Evolutionary conservation across 1,140 invertebrate species (phyloP), one percentile per base, ranked within the genome.

Genomic region (Tyrophagus putrescentiae): DNA sequence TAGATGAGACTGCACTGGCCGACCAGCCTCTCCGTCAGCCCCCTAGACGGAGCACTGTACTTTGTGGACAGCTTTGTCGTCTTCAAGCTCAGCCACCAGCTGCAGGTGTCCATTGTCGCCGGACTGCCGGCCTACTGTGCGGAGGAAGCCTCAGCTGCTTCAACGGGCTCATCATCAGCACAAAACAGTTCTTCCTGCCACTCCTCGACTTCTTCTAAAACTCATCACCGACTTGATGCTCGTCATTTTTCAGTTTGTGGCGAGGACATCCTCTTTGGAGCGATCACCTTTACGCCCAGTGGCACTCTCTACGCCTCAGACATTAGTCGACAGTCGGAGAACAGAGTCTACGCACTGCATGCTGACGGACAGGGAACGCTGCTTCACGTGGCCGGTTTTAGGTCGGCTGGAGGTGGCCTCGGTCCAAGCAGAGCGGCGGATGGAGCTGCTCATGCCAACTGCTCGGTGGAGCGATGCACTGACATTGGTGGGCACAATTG

Each of bases 231-330:
- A 13, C 90, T 91, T 34, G 90, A 95, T 71, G 88, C 90, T 0
- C 84, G 92, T 32, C 74, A 96, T 4, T 88, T 95, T 72, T 82
- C 96, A 25, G 87, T 89, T 13, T 92, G 97, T 73, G 90, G 94
- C 77, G 88, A 54, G 3, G 25, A 31, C 29, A 34, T 57, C 31
- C 36, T 41, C 13, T 28, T 63, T 33, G 18, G 64, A 16, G 62
- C 57, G 45, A 67, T 98, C 50, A 83, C 90, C 0, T 96, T 97
- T 68, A 86, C 85, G n/a, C 84, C 89, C 0, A 83, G 87, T 18
- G 93, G 93, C n/a, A 84, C 94, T 69, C 72, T 98, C 0, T 96
- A 84, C 68, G 85, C 96, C 5, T 89, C 92, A 0, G 92, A 96
- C 70, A 93, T 89, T 68, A 90, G 95, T 71, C 89, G 87, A 0